Conservation (phyloP, 2,113 vertebrate genomes). For the Corythaixoides concolor region DNA sequence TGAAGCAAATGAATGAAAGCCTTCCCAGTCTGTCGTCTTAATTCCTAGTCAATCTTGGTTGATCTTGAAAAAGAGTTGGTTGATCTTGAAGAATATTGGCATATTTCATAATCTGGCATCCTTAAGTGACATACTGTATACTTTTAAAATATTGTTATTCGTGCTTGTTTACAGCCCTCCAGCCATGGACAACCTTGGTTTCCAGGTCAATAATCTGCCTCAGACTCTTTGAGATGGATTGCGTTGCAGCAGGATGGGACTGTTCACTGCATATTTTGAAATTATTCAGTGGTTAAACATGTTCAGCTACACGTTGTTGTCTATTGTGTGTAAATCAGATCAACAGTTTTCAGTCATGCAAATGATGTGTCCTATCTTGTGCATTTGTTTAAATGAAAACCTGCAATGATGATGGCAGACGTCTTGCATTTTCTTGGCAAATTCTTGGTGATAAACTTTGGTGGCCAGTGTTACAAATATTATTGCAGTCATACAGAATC, state of each 20-base stretch:
- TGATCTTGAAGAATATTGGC: not conserved
- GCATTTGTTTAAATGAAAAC: not conserved
- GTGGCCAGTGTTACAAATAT: not conserved
- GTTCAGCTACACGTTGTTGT: not conserved
- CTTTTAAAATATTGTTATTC: not conserved
- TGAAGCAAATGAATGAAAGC: not conserved
- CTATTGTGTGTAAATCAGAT: not conserved
- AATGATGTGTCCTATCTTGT: not conserved
- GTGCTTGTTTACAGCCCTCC: not conserved
- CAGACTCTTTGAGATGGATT: not conserved
- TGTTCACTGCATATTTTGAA: not conserved
- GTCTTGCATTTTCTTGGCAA: not conserved
- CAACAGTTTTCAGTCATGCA: fast-evolving
- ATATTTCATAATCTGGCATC: not conserved
- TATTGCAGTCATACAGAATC: not conserved
- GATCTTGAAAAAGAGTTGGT: not conserved
- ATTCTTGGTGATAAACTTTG: not conserved
- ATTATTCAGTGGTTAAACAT: not conserved
- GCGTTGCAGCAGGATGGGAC: not conserved
- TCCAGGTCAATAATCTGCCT: not conserved
- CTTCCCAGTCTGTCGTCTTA: not conserved
- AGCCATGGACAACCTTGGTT: not conserved
- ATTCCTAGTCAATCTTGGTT: not conserved
- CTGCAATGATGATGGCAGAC: not conserved
- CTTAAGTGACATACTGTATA: not conserved